Percentiles rank a stretch among this genome's conserved stretches.
phyloP scores from a whole-genome alignment of 2,888 invertebrate genomes.

The Pachydiplax longipennis region DNA sequence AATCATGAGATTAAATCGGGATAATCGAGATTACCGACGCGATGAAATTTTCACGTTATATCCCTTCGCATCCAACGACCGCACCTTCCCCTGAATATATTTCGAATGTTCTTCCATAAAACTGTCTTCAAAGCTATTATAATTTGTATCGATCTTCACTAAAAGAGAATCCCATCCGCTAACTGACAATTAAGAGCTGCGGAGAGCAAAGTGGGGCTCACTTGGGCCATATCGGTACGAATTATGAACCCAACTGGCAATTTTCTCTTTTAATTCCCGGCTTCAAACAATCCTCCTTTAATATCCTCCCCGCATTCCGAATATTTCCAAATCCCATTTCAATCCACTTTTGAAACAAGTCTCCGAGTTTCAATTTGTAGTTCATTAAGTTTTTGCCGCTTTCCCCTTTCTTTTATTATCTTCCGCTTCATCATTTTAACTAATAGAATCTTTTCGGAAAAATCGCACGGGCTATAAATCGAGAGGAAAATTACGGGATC shows the following conservation, averaged over 20 bases:
- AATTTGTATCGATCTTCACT: not conserved
- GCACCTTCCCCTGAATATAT: not conserved
- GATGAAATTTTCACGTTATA: not conserved
- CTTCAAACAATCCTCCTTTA: not conserved
- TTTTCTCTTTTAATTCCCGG: not conserved
- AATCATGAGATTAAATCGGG: not conserved
- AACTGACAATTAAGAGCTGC: not conserved
- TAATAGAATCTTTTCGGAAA: not conserved
- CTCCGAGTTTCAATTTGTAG: not conserved
- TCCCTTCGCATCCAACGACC: not conserved
- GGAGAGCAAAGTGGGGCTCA: not conserved
- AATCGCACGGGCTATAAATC: not conserved
- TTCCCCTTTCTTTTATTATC: not conserved
- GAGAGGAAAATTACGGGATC: no score
- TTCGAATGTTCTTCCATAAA: not conserved
- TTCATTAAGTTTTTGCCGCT: not conserved
- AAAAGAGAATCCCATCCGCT: not conserved
- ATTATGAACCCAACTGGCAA: not conserved
- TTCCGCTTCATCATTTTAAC: not conserved
- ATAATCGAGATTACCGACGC: not conserved
- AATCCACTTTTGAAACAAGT: not conserved
- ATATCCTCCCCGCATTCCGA: not conserved
- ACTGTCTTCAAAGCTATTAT: not conserved
- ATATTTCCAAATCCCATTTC: not conserved
- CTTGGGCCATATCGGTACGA: not conserved